phyloP scores from a whole-genome alignment of 2,888 invertebrate genomes.

The Axea sp. region DNA sequence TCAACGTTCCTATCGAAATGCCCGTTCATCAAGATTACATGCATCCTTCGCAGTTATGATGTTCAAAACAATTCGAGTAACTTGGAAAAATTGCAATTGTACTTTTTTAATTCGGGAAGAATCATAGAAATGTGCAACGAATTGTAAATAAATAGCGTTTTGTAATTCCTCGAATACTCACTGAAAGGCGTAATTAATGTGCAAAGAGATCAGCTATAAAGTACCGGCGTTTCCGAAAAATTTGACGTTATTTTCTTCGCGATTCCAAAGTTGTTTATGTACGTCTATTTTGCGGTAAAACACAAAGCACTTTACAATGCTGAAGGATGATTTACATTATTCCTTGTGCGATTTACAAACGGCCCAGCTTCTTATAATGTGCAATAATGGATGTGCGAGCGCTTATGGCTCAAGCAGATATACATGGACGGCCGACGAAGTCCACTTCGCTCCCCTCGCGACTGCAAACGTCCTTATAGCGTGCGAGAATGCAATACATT shows the following conservation, averaged over 20 bases:
- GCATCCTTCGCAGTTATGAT: too few species aligned
- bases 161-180: slow-evolving; percentile 30
- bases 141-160: slow-evolving; percentile 25
- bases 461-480: slow-evolving; percentile 67
- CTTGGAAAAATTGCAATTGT: too few species aligned
- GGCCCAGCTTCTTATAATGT: slow-evolving; percentile 69
- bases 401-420: slow-evolving; percentile 45
- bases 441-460: slow-evolving; percentile 49
- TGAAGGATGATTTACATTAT: slow-evolving; percentile 74
- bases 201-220: slow-evolving; percentile 20
- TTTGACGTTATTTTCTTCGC: slow-evolving; percentile 45
- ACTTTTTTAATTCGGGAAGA: slow-evolving; percentile 5
- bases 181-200: slow-evolving; percentile 42
- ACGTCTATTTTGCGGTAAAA: slow-evolving; percentile 59
- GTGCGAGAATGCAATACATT: slow-evolving; percentile 71
- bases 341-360: slow-evolving; percentile 68
- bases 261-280: slow-evolving; percentile 54
- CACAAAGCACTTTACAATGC: slow-evolving; percentile 70
- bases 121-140: slow-evolving; percentile 7
- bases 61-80: too few species aligned
- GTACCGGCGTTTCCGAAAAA: slow-evolving; percentile 38
- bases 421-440: slow-evolving; percentile 28
- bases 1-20: too few species aligned
- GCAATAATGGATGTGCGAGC: slow-evolving; percentile 68
- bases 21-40: too few species aligned